Percentiles rank a stretch among this genome's conserved stretches.
These are phyloP conservation scores for Parus major DNA, from an alignment of 2,113 vertebrate species.

Conservation along the genomic window DNA sequence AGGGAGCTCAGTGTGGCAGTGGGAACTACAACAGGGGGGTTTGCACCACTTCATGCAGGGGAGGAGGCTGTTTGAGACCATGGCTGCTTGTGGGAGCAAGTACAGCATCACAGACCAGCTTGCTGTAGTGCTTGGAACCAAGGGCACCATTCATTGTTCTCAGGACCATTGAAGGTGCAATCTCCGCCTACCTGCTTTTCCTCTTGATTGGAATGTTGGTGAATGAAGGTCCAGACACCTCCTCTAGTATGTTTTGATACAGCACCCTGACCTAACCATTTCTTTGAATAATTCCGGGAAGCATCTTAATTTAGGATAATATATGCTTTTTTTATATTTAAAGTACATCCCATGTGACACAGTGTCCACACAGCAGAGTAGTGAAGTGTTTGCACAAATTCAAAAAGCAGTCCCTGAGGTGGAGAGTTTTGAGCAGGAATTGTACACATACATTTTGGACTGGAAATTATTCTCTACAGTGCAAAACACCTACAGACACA, in stretches of 20 bases:
- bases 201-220: neutral
- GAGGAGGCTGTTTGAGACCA: neutral
- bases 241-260: neutral
- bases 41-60: neutral
- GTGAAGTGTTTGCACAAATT: neutral
- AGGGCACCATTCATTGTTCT: neutral
- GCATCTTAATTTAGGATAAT: neutral
- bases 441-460: neutral
- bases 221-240: neutral
- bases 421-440: neutral
- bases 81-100: neutral
- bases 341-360: neutral
- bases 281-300: neutral
- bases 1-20: accelerated
- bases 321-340: neutral
- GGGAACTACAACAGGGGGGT: neutral
- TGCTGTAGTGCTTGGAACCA: neutral
- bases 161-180: neutral
- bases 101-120: neutral
- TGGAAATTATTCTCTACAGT: neutral
- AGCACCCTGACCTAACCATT: neutral
- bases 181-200: neutral
- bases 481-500: neutral
- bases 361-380: neutral
- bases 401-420: neutral